Conservation (phyloP, 2,113 vertebrate species). For the Sinocyclocheilus anophthalmus region DNA sequence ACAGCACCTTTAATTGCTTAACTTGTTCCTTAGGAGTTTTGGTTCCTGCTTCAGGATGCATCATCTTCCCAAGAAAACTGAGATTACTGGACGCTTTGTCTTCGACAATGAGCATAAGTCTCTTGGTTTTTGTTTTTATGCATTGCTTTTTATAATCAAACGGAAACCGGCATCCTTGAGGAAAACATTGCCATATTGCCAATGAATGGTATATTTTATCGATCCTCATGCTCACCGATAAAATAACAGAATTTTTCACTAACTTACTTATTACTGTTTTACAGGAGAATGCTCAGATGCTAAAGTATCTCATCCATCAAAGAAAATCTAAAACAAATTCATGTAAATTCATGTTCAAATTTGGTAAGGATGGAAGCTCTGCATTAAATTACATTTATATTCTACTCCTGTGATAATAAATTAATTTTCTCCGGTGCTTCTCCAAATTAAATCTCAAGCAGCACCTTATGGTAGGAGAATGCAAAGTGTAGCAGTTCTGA, state of each 20-base stretch:
- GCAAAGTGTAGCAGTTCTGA: background rate
- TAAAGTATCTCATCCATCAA: background rate
- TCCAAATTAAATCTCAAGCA: background rate
- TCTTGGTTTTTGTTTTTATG: background rate
- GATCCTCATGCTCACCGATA: background rate
- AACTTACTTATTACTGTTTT: constrained; percentile 20
- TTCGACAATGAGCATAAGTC: constrained; percentile 75
- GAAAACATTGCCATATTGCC: constrained; percentile 77
- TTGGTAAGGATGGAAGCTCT: background rate
- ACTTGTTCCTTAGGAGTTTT: constrained; percentile 67
- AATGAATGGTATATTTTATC: constrained; percentile 67
- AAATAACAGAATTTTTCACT: background rate
- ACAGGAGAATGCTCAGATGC: constrained; percentile 32
- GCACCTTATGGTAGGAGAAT: background rate
- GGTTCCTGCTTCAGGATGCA: constrained; percentile 74
- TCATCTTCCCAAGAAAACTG: constrained; percentile 74
- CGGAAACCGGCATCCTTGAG: constrained; percentile 66
- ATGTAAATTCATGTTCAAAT: no score
- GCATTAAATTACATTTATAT: background rate
- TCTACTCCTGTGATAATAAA: background rate
- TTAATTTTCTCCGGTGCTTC: background rate
- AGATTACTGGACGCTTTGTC: constrained; percentile 76
- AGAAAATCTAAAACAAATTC: background rate
- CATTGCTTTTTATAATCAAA: no score
- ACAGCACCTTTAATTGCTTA: background rate